Conservation (phyloP, 2,888 invertebrate species). For the Tenodera sinensis region DNA sequence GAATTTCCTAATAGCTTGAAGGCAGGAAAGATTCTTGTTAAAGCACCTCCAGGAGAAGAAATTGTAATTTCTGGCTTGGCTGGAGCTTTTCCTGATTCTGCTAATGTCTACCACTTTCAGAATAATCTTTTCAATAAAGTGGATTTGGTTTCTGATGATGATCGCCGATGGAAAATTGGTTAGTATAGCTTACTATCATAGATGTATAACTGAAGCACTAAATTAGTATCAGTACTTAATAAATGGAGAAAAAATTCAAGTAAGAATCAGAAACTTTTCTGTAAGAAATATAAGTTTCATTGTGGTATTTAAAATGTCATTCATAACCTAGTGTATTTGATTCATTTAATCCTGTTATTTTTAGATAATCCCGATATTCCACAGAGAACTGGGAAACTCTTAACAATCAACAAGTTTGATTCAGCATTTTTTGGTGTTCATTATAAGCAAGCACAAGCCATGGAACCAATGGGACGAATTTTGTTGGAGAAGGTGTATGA, state of each 20-base stretch:
- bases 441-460: constrained; percentile 69
- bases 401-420: constrained; percentile 68
- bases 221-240: too few species aligned
- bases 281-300: too few species aligned
- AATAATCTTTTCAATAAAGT: constrained; percentile 62
- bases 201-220: neutral
- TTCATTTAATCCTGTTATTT: neutral
- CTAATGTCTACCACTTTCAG: constrained; percentile 66
- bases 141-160: constrained; percentile 54
- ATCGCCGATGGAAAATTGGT: constrained; percentile 45
- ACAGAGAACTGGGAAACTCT: constrained; percentile 67
- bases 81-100: constrained; percentile 74
- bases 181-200: neutral
- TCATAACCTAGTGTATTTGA: neutral
- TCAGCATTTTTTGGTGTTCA: constrained; percentile 73
- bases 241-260: too few species aligned
- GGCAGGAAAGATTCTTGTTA: constrained; percentile 53
- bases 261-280: too few species aligned
- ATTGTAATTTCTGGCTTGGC: constrained; percentile 65
- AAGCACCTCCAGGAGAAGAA: constrained; percentile 58
- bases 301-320: too few species aligned
- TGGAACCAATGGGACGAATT: constrained; percentile 76
- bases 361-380: constrained; percentile 65
- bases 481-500: constrained; percentile 75
- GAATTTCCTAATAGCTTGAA: neutral